phyloP scores from a whole-genome alignment of 1,140 invertebrate genomes.

The Caenorhabditis brenneri region DNA sequence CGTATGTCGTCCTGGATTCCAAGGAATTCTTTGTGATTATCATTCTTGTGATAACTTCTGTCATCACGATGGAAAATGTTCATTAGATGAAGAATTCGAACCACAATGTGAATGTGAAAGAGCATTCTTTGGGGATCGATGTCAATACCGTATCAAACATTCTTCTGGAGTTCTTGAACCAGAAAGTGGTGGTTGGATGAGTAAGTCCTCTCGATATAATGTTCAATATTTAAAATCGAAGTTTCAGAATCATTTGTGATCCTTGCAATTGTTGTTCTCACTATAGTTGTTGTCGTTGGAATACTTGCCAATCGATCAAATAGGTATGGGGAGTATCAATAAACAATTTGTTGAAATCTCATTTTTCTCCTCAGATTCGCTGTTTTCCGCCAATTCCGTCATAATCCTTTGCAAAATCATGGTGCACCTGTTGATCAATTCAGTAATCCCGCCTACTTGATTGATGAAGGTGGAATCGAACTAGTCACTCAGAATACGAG shows the following conservation, averaged over 20 bases:
- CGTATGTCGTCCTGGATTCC: neutral
- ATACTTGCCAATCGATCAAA: neutral
- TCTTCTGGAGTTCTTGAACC: neutral
- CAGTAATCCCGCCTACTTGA: conserved; percentile 4
- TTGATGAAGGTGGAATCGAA: conserved; percentile 28
- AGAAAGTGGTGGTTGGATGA: neutral
- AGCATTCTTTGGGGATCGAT: conserved; percentile 9
- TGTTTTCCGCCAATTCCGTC: conserved; percentile 18
- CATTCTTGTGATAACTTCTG: conserved; percentile 20
- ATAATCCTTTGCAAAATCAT: conserved; percentile 28
- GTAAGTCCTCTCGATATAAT: neutral
- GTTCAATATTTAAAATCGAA: neutral
- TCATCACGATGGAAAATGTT: conserved; percentile 11
- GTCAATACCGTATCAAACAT: neutral
- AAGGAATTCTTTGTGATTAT: neutral
- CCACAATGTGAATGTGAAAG: conserved; percentile 18
- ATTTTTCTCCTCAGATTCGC: neutral
- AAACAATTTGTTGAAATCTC: no score
- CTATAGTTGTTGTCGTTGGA: neutral
- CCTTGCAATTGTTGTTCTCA: neutral
- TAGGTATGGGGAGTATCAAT: neutral
- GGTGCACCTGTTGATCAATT: conserved; percentile 21
- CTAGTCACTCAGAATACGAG: conserved; percentile 30
- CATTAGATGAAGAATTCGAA: neutral
- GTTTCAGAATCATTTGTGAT: neutral